Base-by-base conservation (phyloP, 2,888 invertebrate species). In the Nymphalis c-album region DNA sequence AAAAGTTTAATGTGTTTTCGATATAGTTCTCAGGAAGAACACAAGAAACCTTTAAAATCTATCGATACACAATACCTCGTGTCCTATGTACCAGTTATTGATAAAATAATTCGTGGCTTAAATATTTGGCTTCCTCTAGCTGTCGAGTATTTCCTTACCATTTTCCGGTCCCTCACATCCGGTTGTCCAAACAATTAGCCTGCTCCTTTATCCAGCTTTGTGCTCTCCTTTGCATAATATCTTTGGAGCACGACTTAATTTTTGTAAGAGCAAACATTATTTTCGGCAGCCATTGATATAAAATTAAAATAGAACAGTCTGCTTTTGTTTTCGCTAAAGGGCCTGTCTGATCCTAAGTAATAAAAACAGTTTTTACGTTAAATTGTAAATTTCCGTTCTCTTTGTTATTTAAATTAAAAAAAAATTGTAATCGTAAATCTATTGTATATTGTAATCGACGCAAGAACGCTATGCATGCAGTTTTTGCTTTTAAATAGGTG, bases 101-200 rank as follows among this genome's bases (percentile, higher is more conserved):
- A 58, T 55, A 47, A 70, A 67, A 67, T 67, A 64, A 67, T 60
- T 51, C 62, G 47, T n/a, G 51, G 64, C 60, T 61, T 59, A 60
- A 79, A 77, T 78, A 76, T 71, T 73, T 72, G 77, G 77, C 77
- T 80, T 80, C 80, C 74, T 76, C 71, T 69, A 73, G 75, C 72
- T 74, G 78, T 77, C 77, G 74, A 77, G 82, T 85, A 79, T 85
- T 84, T 80, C 79, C 80, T 80, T 80, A 77, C 80, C 74, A 73
- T 78, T 77, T 85, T 84, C 81, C 81, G 78, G 77, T 68, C 78
- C 77, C 82, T 79, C 82, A 80, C 78, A 78, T 85, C 81, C 82
- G 79, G 78, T 83, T 78, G 80, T 80, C 80, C 79, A 77, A 80
- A 84, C 83, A 85, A 85, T 86, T 86, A 85, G 82, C 76, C 77